Evolutionary conservation across 1,140 invertebrate species (phyloP), one percentile per base, ranked within the genome.

Genomic region (Zaprionus ornatus): DNA sequence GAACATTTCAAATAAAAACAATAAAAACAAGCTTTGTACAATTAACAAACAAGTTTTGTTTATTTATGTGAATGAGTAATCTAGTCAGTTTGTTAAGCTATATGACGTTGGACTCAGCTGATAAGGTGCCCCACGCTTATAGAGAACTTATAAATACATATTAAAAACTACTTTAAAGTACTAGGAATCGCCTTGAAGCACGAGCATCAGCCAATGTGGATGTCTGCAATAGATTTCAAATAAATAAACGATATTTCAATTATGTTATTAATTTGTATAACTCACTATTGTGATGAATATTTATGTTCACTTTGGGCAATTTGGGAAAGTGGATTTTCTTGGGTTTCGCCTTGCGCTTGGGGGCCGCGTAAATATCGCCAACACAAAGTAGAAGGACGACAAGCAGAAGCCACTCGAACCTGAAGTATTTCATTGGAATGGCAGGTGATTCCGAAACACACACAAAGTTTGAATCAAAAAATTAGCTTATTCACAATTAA

Each of bases 211-310:
- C 84, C 84, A 52, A 84, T 87, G 17, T 78, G 77, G 21, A 88
- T 83, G 68, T 80, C 84, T 87, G 59, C 9, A 80, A 73, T 5
- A 9, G 27, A 1, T 77, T 40, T 17, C 1, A 37, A 27, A 45
- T 19, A 17, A 7, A 17, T 19, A 1, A 45, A 57, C 40, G 0
- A 21, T 19, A 45, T 45, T 17, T 9, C 4, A 60, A 25, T 13
- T 42, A 48, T 17, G 32, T 27, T 45, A 23, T 29, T 50, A 32
- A 15, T 6, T 4, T 6, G 17, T 4, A 45, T 21, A 32, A 73
- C 85, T 88, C 66, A 88, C 84, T 90, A 69, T 90, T 88, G 48
- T 88, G 84, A 62, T 90, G 85, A 19, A 90, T 84, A 42, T 90
- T 76, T 12, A 88, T 80, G 37, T 84, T 72, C 2, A 88, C 35